phyloP scores from a whole-genome alignment of 2,888 invertebrate genomes.

The Cistogaster globosa region DNA sequence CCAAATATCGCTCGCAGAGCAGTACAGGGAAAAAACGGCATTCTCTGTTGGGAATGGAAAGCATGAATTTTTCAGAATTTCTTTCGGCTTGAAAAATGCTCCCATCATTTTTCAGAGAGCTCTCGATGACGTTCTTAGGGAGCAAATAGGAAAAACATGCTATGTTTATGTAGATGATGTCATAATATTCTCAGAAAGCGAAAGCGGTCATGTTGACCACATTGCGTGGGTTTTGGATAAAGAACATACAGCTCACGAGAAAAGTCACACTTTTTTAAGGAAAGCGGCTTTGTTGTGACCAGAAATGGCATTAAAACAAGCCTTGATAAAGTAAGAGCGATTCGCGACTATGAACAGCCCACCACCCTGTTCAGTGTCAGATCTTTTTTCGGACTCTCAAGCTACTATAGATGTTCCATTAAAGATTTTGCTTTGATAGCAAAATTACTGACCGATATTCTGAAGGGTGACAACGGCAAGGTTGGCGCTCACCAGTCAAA shows the following conservation, averaged over 20 bases:
- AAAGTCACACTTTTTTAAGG: slow-evolving; percentile 60
- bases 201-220: too few relatives aligned
- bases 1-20: not conserved
- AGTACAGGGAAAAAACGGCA: slow-evolving; percentile 19
- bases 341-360: too few relatives aligned
- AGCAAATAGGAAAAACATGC: too few relatives aligned
- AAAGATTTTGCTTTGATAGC: slow-evolving; percentile 5
- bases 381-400: slow-evolving; percentile 5
- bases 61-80: slow-evolving; percentile 65
- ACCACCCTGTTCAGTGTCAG: not conserved
- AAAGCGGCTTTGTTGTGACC: slow-evolving; percentile 21
- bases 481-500: slow-evolving; percentile 28
- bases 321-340: too few relatives aligned
- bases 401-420: slow-evolving; percentile 8
- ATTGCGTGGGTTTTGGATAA: too few relatives aligned
- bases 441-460: slow-evolving; percentile 67
- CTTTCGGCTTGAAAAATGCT: slow-evolving; percentile 56
- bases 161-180: too few relatives aligned
- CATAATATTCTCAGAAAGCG: too few relatives aligned
- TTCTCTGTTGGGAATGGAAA: slow-evolving; percentile 55
- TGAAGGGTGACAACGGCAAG: slow-evolving; percentile 71
- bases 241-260: slow-evolving; percentile 21
- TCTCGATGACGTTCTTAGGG: slow-evolving; percentile 32
- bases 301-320: too few relatives aligned
- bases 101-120: slow-evolving; percentile 50